Evolutionary conservation across 1,140 invertebrate genomes (phyloP).

Genomic region (Odontomachus brunneus): DNA sequence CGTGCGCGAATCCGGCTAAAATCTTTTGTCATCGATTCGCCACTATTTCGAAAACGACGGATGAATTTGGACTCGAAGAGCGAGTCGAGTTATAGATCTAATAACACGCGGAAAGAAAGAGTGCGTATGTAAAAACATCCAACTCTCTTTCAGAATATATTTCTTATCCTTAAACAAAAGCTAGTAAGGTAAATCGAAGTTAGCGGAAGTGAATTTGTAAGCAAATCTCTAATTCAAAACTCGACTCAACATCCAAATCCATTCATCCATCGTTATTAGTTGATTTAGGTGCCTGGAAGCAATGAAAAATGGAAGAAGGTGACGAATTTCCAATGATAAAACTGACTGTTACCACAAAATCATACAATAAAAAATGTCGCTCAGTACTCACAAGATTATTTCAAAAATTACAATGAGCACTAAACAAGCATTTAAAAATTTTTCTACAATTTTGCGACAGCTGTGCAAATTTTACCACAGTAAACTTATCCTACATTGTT

Average conservation of each 20-base stretch:
- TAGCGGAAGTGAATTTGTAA: background rate
- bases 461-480: background rate
- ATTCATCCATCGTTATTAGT: background rate
- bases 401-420: background rate
- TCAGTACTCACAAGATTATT: background rate
- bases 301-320: background rate
- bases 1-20: conserved; percentile 19
- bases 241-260: conserved; percentile 4
- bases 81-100: background rate
- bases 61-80: background rate
- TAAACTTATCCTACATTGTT: background rate
- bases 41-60: background rate
- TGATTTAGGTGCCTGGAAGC: background rate
- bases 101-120: background rate
- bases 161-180: background rate
- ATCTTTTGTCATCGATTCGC: conserved; percentile 22
- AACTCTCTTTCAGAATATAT: background rate
- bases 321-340: background rate
- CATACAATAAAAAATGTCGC: too few relatives aligned
- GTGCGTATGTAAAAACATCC: too few relatives aligned
- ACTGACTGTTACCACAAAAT: background rate
- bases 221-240: background rate
- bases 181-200: background rate
- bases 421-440: background rate
- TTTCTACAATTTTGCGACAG: background rate